These are phyloP conservation scores for Aphelocoma californica DNA, from an alignment of 2,797 vertebrate species.

Conservation along the genomic window DNA sequence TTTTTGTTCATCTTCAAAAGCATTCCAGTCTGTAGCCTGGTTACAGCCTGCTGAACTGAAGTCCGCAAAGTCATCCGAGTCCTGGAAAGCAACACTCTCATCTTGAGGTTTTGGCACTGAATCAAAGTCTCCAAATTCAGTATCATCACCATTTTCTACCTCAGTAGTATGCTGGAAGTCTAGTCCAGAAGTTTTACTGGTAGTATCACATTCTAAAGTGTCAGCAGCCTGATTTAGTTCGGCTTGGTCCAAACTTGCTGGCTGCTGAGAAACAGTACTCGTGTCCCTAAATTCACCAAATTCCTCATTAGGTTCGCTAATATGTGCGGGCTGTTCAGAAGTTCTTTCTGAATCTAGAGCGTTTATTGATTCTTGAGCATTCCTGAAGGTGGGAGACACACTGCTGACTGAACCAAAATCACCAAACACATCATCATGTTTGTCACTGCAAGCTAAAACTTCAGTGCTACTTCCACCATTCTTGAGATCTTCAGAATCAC, in stretches of 20 bases:
- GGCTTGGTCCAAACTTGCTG: constrained; percentile 32
- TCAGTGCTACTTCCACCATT: constrained; percentile 61
- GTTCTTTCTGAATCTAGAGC: constrained; percentile 76
- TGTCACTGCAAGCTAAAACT: constrained; percentile 67
- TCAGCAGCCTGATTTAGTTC: constrained; percentile 54
- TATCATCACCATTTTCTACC: constrained; percentile 60
- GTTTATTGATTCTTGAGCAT: constrained; percentile 62
- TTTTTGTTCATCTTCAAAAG: constrained; percentile 78
- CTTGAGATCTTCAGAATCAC: constrained; percentile 50
- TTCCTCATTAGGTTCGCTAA: constrained; percentile 59
- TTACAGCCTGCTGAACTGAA: constrained; percentile 88
- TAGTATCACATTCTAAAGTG: constrained; percentile 36
- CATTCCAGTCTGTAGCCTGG: constrained; percentile 81
- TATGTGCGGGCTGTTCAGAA: constrained; percentile 65
- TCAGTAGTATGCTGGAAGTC: constrained; percentile 52
- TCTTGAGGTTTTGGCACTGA: constrained; percentile 72
- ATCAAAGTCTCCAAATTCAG: constrained; percentile 87
- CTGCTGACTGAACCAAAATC: constrained; percentile 83
- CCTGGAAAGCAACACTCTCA: constrained; percentile 77
- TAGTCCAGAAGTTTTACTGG: constrained; percentile 30
- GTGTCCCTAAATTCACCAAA: constrained; percentile 77
- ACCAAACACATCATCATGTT: constrained; percentile 80
- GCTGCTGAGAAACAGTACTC: constrained; percentile 60
- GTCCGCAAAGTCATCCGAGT: constrained; percentile 92
- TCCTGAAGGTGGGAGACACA: constrained; percentile 63